phyloP scores from a whole-genome alignment of 1,140 invertebrate species.

The Zaprionus ornatus region DNA sequence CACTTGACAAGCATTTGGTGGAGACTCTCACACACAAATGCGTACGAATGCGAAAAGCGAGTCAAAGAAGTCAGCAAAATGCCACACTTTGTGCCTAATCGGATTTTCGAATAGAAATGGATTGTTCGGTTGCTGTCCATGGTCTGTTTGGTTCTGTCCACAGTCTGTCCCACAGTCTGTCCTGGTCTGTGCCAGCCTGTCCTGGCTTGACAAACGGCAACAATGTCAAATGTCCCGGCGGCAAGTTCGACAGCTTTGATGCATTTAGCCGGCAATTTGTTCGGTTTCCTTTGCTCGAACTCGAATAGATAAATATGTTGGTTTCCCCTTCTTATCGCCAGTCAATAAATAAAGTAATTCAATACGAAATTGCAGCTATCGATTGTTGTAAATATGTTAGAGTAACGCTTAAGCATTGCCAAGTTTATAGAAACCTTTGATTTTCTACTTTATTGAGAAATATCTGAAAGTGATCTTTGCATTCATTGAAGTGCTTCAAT shows the following conservation, averaged over 20 bases:
- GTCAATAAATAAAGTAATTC: background rate
- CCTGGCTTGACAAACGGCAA: background rate
- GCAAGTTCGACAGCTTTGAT: background rate
- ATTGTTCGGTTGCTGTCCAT: background rate
- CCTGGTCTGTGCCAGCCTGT: background rate
- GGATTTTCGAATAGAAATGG: slow-evolving; percentile 25
- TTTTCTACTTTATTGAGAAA: background rate
- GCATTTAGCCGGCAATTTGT: slow-evolving; percentile 2
- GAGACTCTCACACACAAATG: background rate
- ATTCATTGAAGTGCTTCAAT: too few species aligned
- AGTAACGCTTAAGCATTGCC: background rate
- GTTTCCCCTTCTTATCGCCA: background rate
- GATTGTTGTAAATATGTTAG: background rate
- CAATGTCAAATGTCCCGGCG: background rate
- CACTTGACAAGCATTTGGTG: slow-evolving; percentile 7
- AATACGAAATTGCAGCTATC: background rate
- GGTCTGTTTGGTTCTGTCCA: background rate
- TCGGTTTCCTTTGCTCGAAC: background rate
- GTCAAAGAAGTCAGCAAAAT: slow-evolving; percentile 30
- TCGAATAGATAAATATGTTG: background rate
- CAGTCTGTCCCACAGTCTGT: background rate
- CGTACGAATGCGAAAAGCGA: background rate
- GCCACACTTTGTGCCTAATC: slow-evolving; percentile 31
- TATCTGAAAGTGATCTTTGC: background rate
- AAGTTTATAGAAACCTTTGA: background rate